These are phyloP conservation scores for Didymodactylos carnosus DNA, from an alignment of 2,888 invertebrate genomes.

Conservation along the genomic window DNA sequence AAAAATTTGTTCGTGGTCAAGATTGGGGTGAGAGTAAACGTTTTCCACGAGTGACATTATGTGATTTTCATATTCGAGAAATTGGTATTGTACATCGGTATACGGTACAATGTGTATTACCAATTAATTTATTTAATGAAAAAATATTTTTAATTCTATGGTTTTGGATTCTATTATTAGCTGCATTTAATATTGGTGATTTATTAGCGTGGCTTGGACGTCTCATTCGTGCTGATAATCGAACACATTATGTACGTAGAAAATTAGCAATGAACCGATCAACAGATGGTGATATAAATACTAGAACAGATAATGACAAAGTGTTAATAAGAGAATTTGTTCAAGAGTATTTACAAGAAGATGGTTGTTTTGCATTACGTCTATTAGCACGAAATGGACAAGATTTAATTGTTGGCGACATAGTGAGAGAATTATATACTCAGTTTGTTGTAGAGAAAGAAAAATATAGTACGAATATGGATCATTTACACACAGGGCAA, in stretches of 20 bases:
- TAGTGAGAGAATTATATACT: constrained; percentile 10
- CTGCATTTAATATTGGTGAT: constrained; percentile 6
- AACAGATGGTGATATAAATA: too few relatives aligned
- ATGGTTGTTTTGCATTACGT: constrained; percentile 14
- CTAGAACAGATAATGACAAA: constrained; percentile 7
- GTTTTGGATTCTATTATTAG: constrained; percentile 11
- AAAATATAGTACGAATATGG: too few relatives aligned
- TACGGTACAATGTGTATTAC: constrained; percentile 18
- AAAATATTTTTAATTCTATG: constrained; percentile 14
- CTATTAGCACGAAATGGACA: constrained; percentile 13
- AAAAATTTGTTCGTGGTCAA: constrained; percentile 17
- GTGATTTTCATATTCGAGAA: constrained; percentile 17
- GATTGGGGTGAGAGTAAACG: constrained; percentile 16
- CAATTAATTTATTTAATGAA: constrained; percentile 15
- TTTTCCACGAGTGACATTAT: constrained; percentile 19
- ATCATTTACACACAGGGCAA: too few relatives aligned
- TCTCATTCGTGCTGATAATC: not conserved
- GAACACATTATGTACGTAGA: not conserved
- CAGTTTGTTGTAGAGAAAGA: too few relatives aligned
- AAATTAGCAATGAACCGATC: not conserved
- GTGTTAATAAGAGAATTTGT: constrained; percentile 1
- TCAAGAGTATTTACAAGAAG: constrained; percentile 14
- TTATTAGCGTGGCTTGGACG: constrained; percentile 5
- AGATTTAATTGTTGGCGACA: constrained; percentile 16
- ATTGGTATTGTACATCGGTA: constrained; percentile 12